Evolutionary conservation across 2,888 invertebrate species (phyloP), one percentile per base, ranked within the genome.

Genomic region (Parapristionchus giblindavisi): DNA sequence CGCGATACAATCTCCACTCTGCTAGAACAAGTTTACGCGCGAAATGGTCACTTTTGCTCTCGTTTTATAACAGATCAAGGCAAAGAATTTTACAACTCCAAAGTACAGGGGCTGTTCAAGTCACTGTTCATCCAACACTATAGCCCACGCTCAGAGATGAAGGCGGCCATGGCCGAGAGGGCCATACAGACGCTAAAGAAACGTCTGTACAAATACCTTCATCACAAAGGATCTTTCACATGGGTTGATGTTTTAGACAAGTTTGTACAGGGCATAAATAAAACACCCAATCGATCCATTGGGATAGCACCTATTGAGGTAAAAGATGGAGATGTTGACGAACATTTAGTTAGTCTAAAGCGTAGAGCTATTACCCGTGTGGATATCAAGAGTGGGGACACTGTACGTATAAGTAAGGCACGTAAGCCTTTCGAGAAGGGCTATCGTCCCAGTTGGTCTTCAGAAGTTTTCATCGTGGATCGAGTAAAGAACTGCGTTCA

Each of bases 141-240:
- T 8, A 60, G 60, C 36, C 60, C 36, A 1, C 34, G 38, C 21
- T 60, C 60, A 21, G 36, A 36, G 21, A 60, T 36, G 34, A 60
- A 58, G 27, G 58, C 58, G 3, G 34, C 34, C 21, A 61, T 61
- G 61, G 61, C 61, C 21, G 58, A 58, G 29, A 60, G 60, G n/a
- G 34, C 34, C 34, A 60, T 60, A 36, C 60, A 60, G 29, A 34
- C 61, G n/a, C 38, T 61, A n/a, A 61, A 61, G 38, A 21, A 27
- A 0, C 36, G 61, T 0, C 24, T 61, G 5, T 61, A 61, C 61
- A 36, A 38, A n/a, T 61, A 61, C 24, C 17, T 61, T 8, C 21
- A 61, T 27, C 38, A 38, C 11, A 36, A 14, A 38, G 24, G 24
- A 3, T 38, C 61, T 21, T 1, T 24, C 2, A 3, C 38, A 17